These are phyloP conservation scores for Lethocerus indicus DNA, from an alignment of 1,140 invertebrate species.

Conservation along the genomic window DNA sequence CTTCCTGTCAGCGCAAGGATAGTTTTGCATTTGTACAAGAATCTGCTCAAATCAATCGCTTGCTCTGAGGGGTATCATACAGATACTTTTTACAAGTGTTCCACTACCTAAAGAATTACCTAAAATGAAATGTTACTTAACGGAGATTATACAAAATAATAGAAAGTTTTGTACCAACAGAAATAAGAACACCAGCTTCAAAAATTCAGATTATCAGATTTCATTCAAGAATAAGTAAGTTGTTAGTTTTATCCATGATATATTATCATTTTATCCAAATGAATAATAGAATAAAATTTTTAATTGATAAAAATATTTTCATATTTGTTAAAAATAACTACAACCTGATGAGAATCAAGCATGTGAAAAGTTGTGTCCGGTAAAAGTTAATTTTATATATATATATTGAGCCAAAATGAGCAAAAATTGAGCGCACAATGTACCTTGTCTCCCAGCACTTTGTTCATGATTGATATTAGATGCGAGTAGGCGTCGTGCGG, in stretches of 20 bases:
- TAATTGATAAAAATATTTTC: neutral
- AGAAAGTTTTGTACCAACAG: too few relatives aligned
- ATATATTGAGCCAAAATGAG: neutral
- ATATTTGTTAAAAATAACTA: neutral
- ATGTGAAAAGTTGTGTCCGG: neutral
- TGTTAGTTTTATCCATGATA: neutral
- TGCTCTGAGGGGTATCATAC: too few relatives aligned
- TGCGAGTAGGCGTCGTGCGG: neutral
- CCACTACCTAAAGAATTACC: too few relatives aligned
- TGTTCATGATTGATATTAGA: constrained; percentile 2
- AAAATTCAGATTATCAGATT: too few relatives aligned
- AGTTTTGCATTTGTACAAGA: too few relatives aligned
- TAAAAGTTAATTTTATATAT: neutral
- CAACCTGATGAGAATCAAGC: neutral
- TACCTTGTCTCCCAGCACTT: constrained; percentile 1
- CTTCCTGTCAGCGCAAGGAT: too few relatives aligned
- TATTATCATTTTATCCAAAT: neutral
- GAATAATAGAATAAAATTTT: neutral
- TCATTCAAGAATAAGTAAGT: too few relatives aligned
- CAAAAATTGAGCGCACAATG: neutral
- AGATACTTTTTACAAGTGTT: too few relatives aligned
- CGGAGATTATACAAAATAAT: too few relatives aligned
- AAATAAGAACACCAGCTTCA: too few relatives aligned
- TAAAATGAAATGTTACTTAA: too few relatives aligned
- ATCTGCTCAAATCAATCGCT: too few relatives aligned